Evolutionary conservation across 2,113 vertebrate genomes (phyloP).

Genomic region (Tachycineta bicolor): DNA sequence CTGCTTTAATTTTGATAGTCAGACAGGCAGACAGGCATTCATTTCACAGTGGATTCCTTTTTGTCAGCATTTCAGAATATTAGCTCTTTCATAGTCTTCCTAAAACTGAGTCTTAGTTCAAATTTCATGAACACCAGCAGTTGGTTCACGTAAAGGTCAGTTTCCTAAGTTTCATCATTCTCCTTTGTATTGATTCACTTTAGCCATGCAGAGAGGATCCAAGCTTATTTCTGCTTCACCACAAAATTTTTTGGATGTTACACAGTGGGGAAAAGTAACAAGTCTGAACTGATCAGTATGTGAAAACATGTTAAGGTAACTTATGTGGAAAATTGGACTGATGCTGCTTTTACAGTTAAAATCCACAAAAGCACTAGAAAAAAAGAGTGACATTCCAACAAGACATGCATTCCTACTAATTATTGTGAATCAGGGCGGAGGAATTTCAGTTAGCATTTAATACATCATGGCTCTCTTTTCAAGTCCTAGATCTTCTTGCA

Average conservation of each 20-base stretch:
- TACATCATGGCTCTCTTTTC: conserved; percentile 50
- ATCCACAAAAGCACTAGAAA: conserved; percentile 26
- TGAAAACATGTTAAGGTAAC: conserved; percentile 18
- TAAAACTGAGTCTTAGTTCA: conserved; percentile 7
- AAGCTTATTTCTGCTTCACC: background rate
- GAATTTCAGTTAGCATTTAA: conserved; percentile 50
- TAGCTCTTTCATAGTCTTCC: conserved; percentile 29
- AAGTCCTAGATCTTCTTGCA: conserved; percentile 46
- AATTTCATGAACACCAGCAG: conserved; percentile 56
- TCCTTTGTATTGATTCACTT: background rate
- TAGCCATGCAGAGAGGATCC: background rate
- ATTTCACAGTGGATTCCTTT: conserved; percentile 64
- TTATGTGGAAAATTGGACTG: conserved; percentile 16
- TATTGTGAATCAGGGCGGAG: conserved; percentile 52
- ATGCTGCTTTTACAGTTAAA: conserved; percentile 14
- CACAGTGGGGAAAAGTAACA: background rate
- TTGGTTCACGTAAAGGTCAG: conserved; percentile 45
- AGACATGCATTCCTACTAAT: conserved; percentile 42
- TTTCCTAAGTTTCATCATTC: conserved; percentile 16
- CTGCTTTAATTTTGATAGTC: conserved; percentile 67
- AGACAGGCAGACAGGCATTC: conserved; percentile 55
- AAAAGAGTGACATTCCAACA: conserved; percentile 56
- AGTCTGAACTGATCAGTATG: background rate
- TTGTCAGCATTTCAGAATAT: conserved; percentile 62
- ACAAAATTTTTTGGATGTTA: background rate